phyloP scores from a whole-genome alignment of 2,113 vertebrate genomes.

The Eulemur macaco region DNA sequence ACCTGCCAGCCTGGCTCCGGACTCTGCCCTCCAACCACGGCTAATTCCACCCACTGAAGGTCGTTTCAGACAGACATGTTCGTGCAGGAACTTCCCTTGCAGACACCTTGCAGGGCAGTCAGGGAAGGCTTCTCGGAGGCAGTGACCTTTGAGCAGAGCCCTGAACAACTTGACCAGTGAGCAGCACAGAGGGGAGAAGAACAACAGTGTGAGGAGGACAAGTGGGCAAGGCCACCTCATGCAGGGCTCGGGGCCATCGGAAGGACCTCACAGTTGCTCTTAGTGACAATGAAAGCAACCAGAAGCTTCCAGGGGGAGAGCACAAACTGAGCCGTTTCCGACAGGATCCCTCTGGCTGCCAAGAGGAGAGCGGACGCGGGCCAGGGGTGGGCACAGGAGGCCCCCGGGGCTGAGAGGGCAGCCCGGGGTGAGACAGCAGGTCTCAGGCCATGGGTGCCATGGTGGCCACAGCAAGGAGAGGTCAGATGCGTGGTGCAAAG shows the following conservation, averaged over 20 bases:
- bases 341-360: background rate
- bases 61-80: rapidly evolving
- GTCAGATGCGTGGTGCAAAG: background rate
- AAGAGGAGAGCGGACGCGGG: background rate
- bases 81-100: rapidly evolving
- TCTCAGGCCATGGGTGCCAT: background rate
- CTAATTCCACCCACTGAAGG: background rate
- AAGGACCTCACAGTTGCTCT: background rate
- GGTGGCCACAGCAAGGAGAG: background rate
- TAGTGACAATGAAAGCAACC: background rate
- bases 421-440: background rate
- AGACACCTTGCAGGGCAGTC: rapidly evolving
- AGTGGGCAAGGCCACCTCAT: background rate
- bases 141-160: background rate
- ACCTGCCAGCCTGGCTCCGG: background rate
- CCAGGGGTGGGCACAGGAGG: background rate
- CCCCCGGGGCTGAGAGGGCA: background rate
- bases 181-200: too few relatives aligned
- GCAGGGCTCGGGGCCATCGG: background rate
- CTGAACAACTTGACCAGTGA: background rate
- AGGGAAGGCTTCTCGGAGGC: background rate
- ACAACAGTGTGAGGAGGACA: background rate
- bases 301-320: background rate
- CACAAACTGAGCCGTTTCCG: background rate
- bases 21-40: background rate